These are phyloP conservation scores for Leptinotarsa haldemani DNA, from an alignment of 2,888 invertebrate genomes.

Conservation along the genomic window DNA sequence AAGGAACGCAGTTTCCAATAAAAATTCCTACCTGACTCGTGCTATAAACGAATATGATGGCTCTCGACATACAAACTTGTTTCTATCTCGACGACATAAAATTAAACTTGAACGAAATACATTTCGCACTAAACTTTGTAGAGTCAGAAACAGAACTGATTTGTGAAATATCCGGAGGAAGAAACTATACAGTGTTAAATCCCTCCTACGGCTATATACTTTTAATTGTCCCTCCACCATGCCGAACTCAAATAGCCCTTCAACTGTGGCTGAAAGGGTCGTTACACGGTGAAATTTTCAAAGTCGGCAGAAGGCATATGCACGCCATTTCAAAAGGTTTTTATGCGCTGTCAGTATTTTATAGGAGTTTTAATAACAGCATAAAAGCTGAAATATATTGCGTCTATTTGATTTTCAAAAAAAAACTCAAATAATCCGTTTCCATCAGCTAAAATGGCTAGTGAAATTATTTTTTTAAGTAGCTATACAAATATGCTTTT, in stretches of 20 bases:
- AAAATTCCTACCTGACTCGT: slow-evolving; percentile 31
- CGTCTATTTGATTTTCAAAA: slow-evolving; percentile 40
- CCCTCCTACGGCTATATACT: slow-evolving; percentile 63
- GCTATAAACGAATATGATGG: slow-evolving; percentile 22
- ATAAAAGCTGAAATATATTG: slow-evolving; percentile 50
- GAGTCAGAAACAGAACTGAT: slow-evolving; percentile 60
- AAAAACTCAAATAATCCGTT: neutral
- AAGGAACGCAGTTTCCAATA: slow-evolving; percentile 1
- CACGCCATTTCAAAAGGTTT: slow-evolving; percentile 52
- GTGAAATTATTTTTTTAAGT: neutral
- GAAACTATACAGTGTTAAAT: slow-evolving; percentile 62
- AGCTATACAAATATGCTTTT: no score
- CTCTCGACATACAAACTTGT: slow-evolving; percentile 32
- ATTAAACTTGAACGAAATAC: slow-evolving; percentile 32
- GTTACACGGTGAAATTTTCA: slow-evolving; percentile 53
- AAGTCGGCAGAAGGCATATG: slow-evolving; percentile 49
- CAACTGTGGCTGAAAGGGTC: slow-evolving; percentile 53
- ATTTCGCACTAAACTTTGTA: slow-evolving; percentile 49
- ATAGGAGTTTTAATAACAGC: slow-evolving; percentile 52
- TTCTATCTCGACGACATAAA: slow-evolving; percentile 32
- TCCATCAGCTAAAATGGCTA: neutral
- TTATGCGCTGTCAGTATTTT: slow-evolving; percentile 52
- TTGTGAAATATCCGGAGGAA: slow-evolving; percentile 60
- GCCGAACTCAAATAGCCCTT: slow-evolving; percentile 57
- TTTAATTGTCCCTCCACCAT: slow-evolving; percentile 63